phyloP scores from a whole-genome alignment of 2,113 vertebrate species.

The Lonchura striata region DNA sequence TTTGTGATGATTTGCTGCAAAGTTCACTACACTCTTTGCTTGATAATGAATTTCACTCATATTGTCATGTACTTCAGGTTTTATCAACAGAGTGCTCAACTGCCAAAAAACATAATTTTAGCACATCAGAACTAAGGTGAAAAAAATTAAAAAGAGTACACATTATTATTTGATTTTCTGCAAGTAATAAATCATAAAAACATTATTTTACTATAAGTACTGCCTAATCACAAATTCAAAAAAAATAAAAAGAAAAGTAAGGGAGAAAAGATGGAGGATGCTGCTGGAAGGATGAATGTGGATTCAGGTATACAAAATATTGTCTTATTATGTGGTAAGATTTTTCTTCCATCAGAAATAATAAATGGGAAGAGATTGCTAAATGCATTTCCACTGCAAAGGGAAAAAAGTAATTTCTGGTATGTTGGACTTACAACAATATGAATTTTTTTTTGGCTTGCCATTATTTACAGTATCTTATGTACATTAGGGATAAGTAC shows the following conservation, averaged over 20 bases:
- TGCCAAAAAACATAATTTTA: slow-evolving; percentile 68
- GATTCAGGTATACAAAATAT: neutral
- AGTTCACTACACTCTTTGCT: slow-evolving; percentile 71
- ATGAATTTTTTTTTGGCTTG: neutral
- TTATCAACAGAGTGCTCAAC: slow-evolving; percentile 67
- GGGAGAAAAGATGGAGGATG: neutral
- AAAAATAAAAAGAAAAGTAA: neutral
- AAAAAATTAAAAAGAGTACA: slow-evolving; percentile 41
- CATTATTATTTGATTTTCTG: slow-evolving; percentile 72
- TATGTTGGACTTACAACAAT: neutral
- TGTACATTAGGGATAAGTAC: neutral
- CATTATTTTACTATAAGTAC: slow-evolving; percentile 40
- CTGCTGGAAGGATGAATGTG: neutral
- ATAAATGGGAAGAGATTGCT: neutral
- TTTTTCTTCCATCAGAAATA: neutral
- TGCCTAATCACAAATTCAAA: neutral
- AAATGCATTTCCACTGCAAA: neutral
- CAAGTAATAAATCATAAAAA: slow-evolving; percentile 58
- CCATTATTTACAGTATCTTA: neutral
- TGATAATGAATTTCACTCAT: slow-evolving; percentile 75
- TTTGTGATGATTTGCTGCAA: slow-evolving; percentile 67
- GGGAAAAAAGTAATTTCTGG: neutral
- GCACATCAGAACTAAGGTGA: slow-evolving; percentile 65
- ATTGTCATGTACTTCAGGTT: slow-evolving; percentile 69
- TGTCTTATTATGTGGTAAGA: neutral